phyloP scores from a whole-genome alignment of 2,113 vertebrate species.

The Hydropotes inermis region DNA sequence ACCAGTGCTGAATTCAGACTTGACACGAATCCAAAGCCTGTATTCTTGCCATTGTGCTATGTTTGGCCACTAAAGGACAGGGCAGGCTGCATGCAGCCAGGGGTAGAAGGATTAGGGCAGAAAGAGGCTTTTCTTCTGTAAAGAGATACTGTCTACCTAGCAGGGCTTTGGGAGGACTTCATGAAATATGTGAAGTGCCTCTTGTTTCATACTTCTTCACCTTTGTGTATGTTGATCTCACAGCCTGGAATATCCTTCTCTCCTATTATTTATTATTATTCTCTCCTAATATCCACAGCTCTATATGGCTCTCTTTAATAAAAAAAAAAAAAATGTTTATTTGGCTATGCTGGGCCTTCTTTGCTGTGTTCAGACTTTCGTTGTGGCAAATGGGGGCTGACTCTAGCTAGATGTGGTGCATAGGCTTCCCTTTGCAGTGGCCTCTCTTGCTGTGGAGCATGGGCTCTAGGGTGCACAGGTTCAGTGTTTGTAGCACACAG shows the following conservation, averaged over 20 bases:
- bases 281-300: too few relatives aligned
- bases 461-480: too few relatives aligned
- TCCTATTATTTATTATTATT: too few relatives aligned
- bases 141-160: not conserved
- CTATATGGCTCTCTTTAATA: not conserved
- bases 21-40: not conserved
- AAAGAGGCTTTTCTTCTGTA: not conserved
- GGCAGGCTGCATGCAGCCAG: not conserved
- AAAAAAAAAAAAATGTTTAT: not conserved
- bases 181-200: not conserved
- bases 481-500: not conserved
- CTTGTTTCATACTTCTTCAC: not conserved
- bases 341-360: not conserved
- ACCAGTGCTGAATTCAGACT: not conserved
- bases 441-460: not conserved
- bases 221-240: not conserved
- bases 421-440: not conserved
- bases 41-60: not conserved
- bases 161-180: not conserved
- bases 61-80: not conserved
- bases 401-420: not conserved
- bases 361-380: not conserved
- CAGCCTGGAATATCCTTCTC: not conserved
- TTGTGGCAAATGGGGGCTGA: accelerated
- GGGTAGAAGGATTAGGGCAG: not conserved